A percentile compares a stretch with the other conserved stretches of the same genome.
These are phyloP conservation scores for Drosophila birchii DNA, from an alignment of 2,888 invertebrate genomes.

Conservation along the genomic window DNA sequence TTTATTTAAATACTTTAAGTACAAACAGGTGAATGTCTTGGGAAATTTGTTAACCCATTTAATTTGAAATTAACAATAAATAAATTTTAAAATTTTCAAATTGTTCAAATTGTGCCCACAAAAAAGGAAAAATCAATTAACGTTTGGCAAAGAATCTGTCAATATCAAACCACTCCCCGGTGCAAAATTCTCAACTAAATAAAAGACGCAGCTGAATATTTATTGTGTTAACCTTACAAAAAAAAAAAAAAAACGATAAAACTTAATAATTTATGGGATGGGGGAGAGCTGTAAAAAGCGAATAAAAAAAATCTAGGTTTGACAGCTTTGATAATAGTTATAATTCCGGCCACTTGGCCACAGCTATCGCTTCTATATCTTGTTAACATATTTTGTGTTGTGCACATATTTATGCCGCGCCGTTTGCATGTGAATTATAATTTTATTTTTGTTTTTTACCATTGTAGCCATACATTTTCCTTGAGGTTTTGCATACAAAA, in stretches of 20 bases:
- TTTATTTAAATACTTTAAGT: slow-evolving; percentile 3
- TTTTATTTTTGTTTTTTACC: slow-evolving; percentile 18
- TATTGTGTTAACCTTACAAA: slow-evolving; percentile 14
- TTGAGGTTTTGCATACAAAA: slow-evolving; percentile 66
- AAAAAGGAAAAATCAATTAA: neutral
- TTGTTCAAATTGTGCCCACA: no score
- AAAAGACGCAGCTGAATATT: slow-evolving; percentile 12
- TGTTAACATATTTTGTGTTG: slow-evolving; percentile 31
- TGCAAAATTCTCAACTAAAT: slow-evolving; percentile 14
- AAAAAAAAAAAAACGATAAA: slow-evolving; percentile 18
- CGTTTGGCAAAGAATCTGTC: slow-evolving; percentile 1
- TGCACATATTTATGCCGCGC: slow-evolving; percentile 19
- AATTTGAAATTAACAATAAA: no score
- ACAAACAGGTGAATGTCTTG: neutral
- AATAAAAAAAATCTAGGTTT: slow-evolving; percentile 14
- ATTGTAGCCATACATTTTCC: slow-evolving; percentile 59
- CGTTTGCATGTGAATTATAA: slow-evolving; percentile 36
- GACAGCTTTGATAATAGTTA: slow-evolving; percentile 19
- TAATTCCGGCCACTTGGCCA: slow-evolving; percentile 28
- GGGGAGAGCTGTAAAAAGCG: slow-evolving; percentile 16
- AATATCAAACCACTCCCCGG: slow-evolving; percentile 13
- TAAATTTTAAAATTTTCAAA: no score
- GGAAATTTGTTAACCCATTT: neutral
- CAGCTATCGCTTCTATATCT: slow-evolving; percentile 8
- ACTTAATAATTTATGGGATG: slow-evolving; percentile 14